Evolutionary conservation across 2,797 vertebrate species (phyloP).

Genomic region (Hypotaenidia philippensis): DNA sequence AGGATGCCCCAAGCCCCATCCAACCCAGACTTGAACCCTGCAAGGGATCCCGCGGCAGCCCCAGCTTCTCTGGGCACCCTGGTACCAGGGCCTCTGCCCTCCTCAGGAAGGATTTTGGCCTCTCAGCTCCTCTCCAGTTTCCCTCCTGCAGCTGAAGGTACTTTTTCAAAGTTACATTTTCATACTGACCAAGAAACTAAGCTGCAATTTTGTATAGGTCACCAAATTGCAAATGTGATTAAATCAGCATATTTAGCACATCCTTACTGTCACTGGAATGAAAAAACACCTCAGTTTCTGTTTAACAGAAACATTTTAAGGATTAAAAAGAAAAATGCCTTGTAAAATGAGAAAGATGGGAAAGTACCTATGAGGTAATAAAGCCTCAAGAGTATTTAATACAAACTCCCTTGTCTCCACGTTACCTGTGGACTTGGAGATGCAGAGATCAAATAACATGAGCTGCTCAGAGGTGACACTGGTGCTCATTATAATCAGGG

Average conservation of each 20-base stretch:
- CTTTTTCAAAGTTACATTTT: neutral
- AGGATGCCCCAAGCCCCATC: no score
- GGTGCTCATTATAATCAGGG: conserved; percentile 76
- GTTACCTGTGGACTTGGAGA: conserved; percentile 66
- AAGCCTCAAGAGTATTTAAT: neutral
- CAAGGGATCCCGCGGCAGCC: no score
- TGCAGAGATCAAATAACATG: conserved; percentile 78
- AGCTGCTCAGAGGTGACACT: conserved; percentile 80
- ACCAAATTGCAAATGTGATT: neutral
- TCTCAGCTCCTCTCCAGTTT: no score
- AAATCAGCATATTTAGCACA: neutral
- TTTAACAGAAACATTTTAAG: neutral
- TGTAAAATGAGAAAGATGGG: neutral
- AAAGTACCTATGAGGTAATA: neutral
- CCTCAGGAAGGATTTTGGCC: no score
- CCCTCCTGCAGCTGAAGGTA: neutral
- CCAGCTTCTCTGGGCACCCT: no score
- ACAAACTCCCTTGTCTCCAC: conserved; percentile 42
- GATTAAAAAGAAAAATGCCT: neutral
- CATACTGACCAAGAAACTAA: neutral
- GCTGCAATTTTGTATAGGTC: neutral
- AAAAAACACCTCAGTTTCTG: neutral
- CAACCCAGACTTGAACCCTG: no score
- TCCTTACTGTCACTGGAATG: neutral
- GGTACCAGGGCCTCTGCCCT: no score